Percentiles rank a stretch among this genome's conserved stretches.
Conservation (phyloP, 2,888 invertebrate genomes). For the Notodonta ziczac region DNA sequence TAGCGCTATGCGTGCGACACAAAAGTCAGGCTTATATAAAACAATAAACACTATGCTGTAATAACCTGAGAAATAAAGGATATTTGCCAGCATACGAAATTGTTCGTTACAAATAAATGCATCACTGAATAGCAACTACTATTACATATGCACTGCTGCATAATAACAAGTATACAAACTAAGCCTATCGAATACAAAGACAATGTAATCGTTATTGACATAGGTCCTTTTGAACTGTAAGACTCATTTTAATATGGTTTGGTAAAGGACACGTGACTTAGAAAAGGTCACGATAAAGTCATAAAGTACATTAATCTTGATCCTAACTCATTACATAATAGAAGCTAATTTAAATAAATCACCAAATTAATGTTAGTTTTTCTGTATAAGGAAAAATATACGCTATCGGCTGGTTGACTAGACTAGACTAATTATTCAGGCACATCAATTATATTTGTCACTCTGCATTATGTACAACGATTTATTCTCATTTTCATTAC, state of each 20-base stretch:
- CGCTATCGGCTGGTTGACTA: neutral
- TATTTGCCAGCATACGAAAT: too few relatives aligned
- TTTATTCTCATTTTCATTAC: neutral
- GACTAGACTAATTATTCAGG: neutral
- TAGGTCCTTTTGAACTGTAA: slow-evolving; percentile 13
- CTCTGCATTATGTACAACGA: neutral
- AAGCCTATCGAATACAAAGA: slow-evolving; percentile 4
- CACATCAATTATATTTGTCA: slow-evolving; percentile 1
- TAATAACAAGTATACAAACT: neutral
- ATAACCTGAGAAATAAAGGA: too few relatives aligned
- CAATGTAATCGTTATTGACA: slow-evolving; percentile 13
- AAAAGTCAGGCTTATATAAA: too few relatives aligned
- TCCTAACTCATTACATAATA: neutral
- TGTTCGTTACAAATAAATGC: neutral
- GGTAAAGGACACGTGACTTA: slow-evolving; percentile 17
- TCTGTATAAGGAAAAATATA: neutral
- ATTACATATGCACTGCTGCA: neutral
- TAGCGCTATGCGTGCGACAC: too few relatives aligned
- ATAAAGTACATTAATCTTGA: neutral
- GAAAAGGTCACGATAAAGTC: slow-evolving; percentile 14
- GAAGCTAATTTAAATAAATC: neutral
- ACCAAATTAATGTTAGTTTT: neutral
- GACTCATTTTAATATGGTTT: neutral
- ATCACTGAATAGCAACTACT: neutral
- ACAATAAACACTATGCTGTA: too few relatives aligned